Percentiles rank a stretch among this genome's conserved stretches.
Conservation (phyloP, 1,140 invertebrate species). For the Listronotus bonariensis region DNA sequence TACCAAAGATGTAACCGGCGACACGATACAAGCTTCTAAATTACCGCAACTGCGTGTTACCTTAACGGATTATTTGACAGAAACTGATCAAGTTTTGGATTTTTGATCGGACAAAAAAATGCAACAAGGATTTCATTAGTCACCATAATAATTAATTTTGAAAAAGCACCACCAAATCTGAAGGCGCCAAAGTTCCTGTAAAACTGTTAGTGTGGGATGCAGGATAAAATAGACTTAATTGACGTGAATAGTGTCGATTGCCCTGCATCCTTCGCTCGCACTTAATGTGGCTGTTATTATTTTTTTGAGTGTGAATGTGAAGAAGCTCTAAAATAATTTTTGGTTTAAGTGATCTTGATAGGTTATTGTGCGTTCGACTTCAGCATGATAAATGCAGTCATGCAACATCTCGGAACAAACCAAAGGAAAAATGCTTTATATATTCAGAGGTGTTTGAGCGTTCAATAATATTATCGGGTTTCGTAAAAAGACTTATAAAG, state of each 20-base stretch:
- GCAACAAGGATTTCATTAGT: conserved; percentile 10
- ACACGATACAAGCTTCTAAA: conserved; percentile 4
- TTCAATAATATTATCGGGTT: conserved; percentile 14
- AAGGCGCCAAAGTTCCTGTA: conserved; percentile 29
- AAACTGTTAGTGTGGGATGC: conserved; percentile 16
- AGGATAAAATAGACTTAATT: conserved; percentile 7
- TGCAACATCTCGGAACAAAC: conserved; percentile 6
- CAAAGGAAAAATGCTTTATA: conserved; percentile 5
- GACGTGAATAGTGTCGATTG: background rate
- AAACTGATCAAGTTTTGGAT: conserved; percentile 10
- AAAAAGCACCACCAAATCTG: conserved; percentile 16
- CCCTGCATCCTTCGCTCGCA: conserved; percentile 32
- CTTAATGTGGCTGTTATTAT: conserved; percentile 49
- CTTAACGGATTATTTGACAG: background rate
- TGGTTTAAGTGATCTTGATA: conserved; percentile 15
- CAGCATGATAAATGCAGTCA: conserved; percentile 13
- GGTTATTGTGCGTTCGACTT: conserved; percentile 21
- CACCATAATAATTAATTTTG: conserved; percentile 11
- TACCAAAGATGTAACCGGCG: conserved; percentile 46
- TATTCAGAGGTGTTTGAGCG: conserved; percentile 13
- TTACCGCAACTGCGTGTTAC: background rate
- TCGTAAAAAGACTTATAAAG: conserved; percentile 19
- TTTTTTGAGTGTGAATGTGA: conserved; percentile 50
- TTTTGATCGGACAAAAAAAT: conserved; percentile 5
- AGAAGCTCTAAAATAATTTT: conserved; percentile 25